phyloP scores from a whole-genome alignment of 1,140 invertebrate genomes.

The Eurosta solidaginis region DNA sequence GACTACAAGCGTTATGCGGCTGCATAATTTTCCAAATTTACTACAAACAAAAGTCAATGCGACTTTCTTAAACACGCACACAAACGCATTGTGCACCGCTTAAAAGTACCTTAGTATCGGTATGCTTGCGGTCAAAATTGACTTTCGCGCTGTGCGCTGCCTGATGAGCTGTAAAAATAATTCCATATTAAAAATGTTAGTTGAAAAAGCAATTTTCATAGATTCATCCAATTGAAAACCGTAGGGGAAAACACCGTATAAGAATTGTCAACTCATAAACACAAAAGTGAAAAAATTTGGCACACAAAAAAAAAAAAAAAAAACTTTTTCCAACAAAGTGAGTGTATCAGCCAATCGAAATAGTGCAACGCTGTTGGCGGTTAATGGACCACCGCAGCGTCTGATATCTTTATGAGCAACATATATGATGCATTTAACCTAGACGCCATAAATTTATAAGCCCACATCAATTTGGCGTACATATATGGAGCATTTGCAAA shows the following conservation, averaged over 20 bases:
- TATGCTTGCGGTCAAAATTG: neutral
- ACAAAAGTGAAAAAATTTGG: neutral
- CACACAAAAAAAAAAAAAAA: too few species aligned
- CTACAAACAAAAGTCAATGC: neutral
- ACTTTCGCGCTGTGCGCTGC: neutral
- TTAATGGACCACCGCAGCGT: neutral
- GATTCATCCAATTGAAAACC: neutral
- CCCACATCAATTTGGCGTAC: neutral
- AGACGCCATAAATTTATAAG: neutral
- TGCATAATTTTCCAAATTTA: conserved; percentile 6
- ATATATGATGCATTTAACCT: neutral
- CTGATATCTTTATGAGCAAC: neutral
- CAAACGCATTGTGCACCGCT: too few species aligned
- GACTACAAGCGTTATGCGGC: neutral
- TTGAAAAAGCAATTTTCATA: neutral
- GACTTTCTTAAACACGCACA: too few species aligned
- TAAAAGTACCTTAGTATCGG: neutral
- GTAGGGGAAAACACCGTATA: neutral
- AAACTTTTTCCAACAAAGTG: neutral
- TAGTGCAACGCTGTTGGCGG: neutral
- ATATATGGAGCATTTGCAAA: neutral
- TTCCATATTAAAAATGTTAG: conserved; percentile 21
- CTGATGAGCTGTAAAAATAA: conserved; percentile 26
- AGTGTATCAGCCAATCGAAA: neutral
- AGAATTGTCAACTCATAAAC: neutral